Conservation (phyloP, 2,113 vertebrate genomes). For the Epinephelus lanceolatus region DNA sequence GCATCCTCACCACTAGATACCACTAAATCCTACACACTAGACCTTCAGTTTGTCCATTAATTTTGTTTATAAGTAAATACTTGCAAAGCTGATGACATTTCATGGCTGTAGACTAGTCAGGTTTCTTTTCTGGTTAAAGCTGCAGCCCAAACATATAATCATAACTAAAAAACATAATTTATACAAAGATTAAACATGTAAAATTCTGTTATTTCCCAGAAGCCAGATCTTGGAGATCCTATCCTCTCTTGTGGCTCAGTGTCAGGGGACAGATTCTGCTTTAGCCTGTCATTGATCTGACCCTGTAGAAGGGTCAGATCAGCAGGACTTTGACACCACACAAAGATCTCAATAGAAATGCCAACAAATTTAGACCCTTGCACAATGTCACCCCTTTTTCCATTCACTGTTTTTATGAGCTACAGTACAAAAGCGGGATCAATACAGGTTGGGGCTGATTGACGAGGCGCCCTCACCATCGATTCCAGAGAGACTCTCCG, state of each 20-base stretch:
- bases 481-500: conserved; percentile 7
- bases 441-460: conserved; percentile 42
- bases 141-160: no score
- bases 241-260: not conserved
- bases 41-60: no score
- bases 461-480: conserved; percentile 35
- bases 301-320: conserved; percentile 15
- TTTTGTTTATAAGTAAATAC: no score
- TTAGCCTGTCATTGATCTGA: conserved; percentile 44
- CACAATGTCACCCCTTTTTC: not conserved
- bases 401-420: conserved; percentile 28
- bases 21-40: no score
- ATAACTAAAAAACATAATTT: conserved; percentile 1
- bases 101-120: not conserved
- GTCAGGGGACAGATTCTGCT: conserved; percentile 15
- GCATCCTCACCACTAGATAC: no score
- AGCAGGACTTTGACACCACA: conserved; percentile 18
- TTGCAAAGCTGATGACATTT: no score
- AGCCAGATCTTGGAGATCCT: not conserved
- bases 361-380: conserved; percentile 12
- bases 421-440: conserved; percentile 24
- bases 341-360: conserved; percentile 1
- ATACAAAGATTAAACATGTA: not conserved
- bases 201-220: conserved; percentile 2
- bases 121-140: not conserved